These are phyloP conservation scores for Pogonomyrmex californicus DNA, from an alignment of 1,140 invertebrate species.

Conservation along the genomic window DNA sequence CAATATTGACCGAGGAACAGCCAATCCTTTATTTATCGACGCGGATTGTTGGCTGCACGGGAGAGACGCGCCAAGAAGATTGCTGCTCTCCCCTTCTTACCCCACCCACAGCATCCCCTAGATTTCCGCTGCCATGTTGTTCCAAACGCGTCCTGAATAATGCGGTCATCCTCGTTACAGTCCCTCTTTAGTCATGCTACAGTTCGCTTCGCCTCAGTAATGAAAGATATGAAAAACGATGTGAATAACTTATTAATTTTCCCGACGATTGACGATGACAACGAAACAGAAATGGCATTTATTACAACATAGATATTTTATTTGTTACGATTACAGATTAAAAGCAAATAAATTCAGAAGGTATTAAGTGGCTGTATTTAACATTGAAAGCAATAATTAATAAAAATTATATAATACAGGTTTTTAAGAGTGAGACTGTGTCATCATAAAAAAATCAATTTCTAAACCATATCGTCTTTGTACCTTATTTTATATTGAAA, in stretches of 20 bases:
- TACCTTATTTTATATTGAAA: constrained; percentile 37
- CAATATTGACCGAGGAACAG: constrained; percentile 87
- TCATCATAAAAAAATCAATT: background rate
- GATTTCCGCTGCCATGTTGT: constrained; percentile 77
- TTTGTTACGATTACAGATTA: background rate
- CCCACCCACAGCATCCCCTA: constrained; percentile 37
- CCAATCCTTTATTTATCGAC: constrained; percentile 86
- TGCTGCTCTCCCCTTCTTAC: constrained; percentile 66
- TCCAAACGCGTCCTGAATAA: constrained; percentile 84
- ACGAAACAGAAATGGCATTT: background rate
- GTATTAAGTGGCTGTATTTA: background rate
- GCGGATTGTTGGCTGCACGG: constrained; percentile 82
- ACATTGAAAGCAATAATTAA: background rate
- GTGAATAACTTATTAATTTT: constrained; percentile 14
- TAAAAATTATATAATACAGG: constrained; percentile 4
- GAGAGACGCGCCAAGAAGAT: constrained; percentile 78
- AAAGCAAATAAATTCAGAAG: background rate
- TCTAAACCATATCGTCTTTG: background rate
- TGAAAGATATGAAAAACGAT: constrained; percentile 37
- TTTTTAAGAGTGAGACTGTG: background rate
- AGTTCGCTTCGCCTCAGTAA: constrained; percentile 32
- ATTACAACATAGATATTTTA: background rate
- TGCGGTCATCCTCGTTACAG: constrained; percentile 81
- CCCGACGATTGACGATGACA: background rate
- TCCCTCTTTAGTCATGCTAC: constrained; percentile 60